Conservation (phyloP, 2,888 invertebrate genomes). For the Netelia fuscicornis region DNA sequence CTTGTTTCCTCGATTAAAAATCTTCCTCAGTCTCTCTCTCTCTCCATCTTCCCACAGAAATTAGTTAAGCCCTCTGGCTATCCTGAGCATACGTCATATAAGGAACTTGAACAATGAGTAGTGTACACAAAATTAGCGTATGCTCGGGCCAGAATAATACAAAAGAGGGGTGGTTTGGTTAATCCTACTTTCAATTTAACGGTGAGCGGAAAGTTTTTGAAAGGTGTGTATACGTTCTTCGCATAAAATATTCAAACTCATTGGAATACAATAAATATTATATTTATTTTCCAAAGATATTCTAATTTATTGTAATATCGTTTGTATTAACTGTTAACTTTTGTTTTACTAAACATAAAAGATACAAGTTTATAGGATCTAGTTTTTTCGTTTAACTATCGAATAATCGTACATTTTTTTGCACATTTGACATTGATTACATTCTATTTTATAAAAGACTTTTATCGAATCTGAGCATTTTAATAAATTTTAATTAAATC, state of each 20-base stretch:
- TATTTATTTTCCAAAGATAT: neutral
- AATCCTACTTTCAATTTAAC: neutral
- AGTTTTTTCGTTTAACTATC: too few species aligned
- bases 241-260: neutral
- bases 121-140: neutral
- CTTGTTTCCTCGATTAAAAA: neutral
- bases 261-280: neutral
- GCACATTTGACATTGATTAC: too few species aligned
- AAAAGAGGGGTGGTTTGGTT: neutral
- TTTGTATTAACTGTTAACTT: neutral
- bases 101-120: too few species aligned
- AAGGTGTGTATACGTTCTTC: neutral
- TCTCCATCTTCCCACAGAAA: neutral
- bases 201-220: neutral
- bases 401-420: too few species aligned
- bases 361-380: too few species aligned
- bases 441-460: too few species aligned
- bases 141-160: neutral
- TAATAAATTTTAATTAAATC: too few species aligned
- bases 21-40: neutral
- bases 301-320: neutral
- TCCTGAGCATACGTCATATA: neutral
- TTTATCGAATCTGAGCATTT: too few species aligned
- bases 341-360: too few species aligned
- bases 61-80: neutral